Percentiles rank a stretch among this genome's conserved stretches.
These are phyloP conservation scores for Drosophila koepferae DNA, from an alignment of 2,888 invertebrate genomes.

Conservation along the genomic window DNA sequence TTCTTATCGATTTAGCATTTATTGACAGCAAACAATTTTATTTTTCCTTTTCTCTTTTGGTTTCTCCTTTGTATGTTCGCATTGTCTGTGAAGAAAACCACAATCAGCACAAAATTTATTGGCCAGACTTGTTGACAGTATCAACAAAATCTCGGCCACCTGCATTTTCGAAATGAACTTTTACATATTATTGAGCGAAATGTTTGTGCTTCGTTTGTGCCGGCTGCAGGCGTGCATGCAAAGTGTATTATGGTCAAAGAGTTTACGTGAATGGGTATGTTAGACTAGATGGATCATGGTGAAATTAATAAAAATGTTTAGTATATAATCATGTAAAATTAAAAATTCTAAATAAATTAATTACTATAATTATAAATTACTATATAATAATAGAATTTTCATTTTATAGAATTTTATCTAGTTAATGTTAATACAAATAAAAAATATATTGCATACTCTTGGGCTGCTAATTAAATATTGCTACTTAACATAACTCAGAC, in stretches of 20 bases:
- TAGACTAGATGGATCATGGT: not conserved
- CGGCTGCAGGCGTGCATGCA: constrained; percentile 2
- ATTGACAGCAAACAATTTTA: constrained; percentile 55
- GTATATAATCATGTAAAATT: not conserved
- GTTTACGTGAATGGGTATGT: no score
- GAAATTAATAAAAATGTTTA: no score
- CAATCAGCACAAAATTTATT: constrained; percentile 6
- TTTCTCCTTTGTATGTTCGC: not conserved
- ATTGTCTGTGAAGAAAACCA: not conserved
- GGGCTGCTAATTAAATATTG: not conserved
- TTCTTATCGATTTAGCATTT: constrained; percentile 69
- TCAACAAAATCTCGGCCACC: constrained; percentile 5
- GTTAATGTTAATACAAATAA: no score
- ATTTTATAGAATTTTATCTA: no score
- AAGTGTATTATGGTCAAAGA: no score
- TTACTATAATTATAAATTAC: no score
- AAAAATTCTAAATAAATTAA: no score
- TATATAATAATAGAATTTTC: no score
- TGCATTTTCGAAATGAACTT: constrained; percentile 39
- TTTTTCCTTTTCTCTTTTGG: not conserved
- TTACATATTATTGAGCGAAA: not conserved
- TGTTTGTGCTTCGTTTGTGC: not conserved
- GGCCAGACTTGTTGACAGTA: constrained; percentile 36
- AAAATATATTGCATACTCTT: constrained; percentile 27
- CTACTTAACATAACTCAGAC: not conserved